These are phyloP conservation scores for Micromussa lordhowensis DNA, from an alignment of 92 coral and sea anemone species.

Conservation along the genomic window DNA sequence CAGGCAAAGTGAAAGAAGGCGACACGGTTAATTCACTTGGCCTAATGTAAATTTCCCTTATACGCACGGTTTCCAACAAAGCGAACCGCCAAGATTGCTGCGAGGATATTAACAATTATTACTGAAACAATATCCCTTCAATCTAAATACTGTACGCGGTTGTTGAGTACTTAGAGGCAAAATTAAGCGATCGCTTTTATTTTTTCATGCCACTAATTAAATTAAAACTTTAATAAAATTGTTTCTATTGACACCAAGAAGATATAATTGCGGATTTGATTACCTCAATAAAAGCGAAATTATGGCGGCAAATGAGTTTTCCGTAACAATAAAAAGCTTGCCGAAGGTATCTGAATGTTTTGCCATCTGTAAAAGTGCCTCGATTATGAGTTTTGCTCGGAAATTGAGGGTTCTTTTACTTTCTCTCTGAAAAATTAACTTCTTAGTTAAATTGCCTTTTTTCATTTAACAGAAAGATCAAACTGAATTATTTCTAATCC, in stretches of 20 bases:
- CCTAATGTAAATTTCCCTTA: constrained; percentile 62
- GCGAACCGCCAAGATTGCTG: constrained; percentile 83
- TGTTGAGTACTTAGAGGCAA: constrained; percentile 79
- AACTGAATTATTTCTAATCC: constrained; percentile 76
- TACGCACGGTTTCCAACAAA: constrained; percentile 71
- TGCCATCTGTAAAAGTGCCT: constrained; percentile 83
- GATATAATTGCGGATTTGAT: constrained; percentile 96
- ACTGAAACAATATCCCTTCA: constrained; percentile 86
- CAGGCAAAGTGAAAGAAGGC: background rate
- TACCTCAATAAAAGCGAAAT: constrained; percentile 96
- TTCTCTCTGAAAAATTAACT: constrained; percentile 30
- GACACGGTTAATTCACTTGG: constrained; percentile 18
- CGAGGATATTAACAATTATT: constrained; percentile 86
- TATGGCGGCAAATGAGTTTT: constrained; percentile 85
- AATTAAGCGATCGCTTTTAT: constrained; percentile 88
- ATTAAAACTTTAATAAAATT: constrained; percentile 99
- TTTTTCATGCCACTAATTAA: constrained; percentile 92
- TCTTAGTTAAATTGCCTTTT: constrained; percentile 38
- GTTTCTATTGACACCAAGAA: constrained; percentile 98
- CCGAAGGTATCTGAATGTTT: constrained; percentile 86
- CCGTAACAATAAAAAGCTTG: constrained; percentile 76
- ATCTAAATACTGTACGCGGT: constrained; percentile 79
- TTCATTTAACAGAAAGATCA: constrained; percentile 60
- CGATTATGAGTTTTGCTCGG: constrained; percentile 67
- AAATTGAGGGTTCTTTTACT: constrained; percentile 67